phyloP scores from a whole-genome alignment of 2,113 vertebrate genomes.

The Ellobius talpinus region DNA sequence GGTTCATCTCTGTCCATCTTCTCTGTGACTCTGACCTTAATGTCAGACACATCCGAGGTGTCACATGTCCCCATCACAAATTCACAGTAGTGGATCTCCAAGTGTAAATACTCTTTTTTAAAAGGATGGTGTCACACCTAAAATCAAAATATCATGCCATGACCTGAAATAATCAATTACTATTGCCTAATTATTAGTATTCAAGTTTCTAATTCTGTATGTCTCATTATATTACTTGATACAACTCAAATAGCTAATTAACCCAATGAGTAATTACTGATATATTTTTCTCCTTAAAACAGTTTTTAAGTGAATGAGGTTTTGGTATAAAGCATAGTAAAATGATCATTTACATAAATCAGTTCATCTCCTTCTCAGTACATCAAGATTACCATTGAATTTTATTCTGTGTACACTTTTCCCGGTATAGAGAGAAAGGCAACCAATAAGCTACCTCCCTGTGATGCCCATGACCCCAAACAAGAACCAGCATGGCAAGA shows the following conservation, averaged over 20 bases:
- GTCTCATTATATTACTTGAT: neutral
- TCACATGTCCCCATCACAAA: neutral
- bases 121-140: neutral
- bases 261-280: neutral
- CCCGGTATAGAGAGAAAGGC: too few relatives aligned
- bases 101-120: neutral
- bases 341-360: neutral
- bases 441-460: too few relatives aligned
- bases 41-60: neutral
- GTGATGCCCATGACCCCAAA: too few relatives aligned
- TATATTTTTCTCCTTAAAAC: neutral
- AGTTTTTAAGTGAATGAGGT: neutral
- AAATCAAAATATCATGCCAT: neutral
- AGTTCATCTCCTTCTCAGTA: neutral
- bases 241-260: neutral
- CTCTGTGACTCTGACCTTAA: neutral
- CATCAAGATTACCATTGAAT: neutral
- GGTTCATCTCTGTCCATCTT: neutral
- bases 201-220: neutral
- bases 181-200: neutral
- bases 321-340: neutral
- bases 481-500: too few relatives aligned
- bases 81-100: neutral
- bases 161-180: neutral
- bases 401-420: neutral